Conservation (phyloP, 2,113 vertebrate species). For the Plecotus auritus region DNA sequence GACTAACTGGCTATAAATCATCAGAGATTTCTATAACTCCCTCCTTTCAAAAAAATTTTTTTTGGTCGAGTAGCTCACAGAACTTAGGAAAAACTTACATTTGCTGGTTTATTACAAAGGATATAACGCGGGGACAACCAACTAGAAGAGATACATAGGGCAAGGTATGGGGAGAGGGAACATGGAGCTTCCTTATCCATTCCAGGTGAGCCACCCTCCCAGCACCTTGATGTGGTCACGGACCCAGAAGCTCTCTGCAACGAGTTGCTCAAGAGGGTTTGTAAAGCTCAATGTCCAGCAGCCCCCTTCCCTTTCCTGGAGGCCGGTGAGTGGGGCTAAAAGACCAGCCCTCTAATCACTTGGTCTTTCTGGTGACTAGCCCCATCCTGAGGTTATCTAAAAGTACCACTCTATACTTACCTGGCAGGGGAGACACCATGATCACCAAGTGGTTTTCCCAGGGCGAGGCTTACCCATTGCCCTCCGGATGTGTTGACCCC, state of each 20-base stretch:
- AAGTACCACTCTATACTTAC: background rate
- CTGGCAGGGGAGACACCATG: background rate
- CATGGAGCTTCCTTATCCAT: rapidly evolving
- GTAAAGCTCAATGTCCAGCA: background rate
- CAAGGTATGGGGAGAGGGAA: background rate
- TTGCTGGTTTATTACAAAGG: background rate
- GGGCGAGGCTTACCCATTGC: background rate
- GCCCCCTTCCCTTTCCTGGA: background rate
- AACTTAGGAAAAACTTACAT: background rate
- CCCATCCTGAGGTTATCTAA: background rate
- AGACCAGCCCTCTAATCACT: background rate
- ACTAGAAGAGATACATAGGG: background rate
- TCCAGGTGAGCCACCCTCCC: background rate
- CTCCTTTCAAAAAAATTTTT: background rate
- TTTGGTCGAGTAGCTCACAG: background rate
- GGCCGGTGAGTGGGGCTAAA: background rate
- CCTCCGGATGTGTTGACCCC: background rate
- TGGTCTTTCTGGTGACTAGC: background rate
- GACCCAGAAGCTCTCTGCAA: background rate
- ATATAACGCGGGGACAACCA: background rate
- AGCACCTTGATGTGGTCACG: background rate
- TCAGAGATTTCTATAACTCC: background rate
- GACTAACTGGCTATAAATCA: background rate
- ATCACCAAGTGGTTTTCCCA: background rate
- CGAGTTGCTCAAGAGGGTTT: background rate